Evolutionary conservation across 2,888 invertebrate species (phyloP).

Genomic region (Ischnus inquisitorius): DNA sequence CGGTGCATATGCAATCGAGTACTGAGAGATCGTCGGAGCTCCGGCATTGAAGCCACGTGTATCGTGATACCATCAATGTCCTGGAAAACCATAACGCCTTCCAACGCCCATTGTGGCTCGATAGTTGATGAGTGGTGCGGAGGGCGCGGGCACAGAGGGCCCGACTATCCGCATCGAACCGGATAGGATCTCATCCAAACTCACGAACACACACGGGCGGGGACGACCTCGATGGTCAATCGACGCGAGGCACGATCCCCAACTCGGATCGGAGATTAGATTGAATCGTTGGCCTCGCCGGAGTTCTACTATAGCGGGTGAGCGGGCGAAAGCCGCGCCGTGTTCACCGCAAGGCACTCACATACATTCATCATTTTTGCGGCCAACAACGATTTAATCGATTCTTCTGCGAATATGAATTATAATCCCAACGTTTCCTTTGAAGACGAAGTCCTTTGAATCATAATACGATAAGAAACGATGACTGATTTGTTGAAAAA

Average conservation of each 20-base stretch:
- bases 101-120: constrained; percentile 61
- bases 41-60: constrained; percentile 30
- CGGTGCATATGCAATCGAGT: constrained; percentile 38
- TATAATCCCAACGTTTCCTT: background rate
- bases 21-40: background rate
- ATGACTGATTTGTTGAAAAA: constrained; percentile 12
- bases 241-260: constrained; percentile 49
- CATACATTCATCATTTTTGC: constrained; percentile 41
- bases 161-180: constrained; percentile 40
- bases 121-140: constrained; percentile 67
- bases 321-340: constrained; percentile 18
- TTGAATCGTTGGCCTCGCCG: constrained; percentile 57
- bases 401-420: constrained; percentile 13
- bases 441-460: background rate
- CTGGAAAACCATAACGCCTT: constrained; percentile 61
- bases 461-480: background rate
- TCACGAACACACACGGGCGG: constrained; percentile 13
- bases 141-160: constrained; percentile 20
- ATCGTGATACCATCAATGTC: constrained; percentile 50
- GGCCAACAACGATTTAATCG: constrained; percentile 13
- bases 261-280: constrained; percentile 61
- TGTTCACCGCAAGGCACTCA: constrained; percentile 34
- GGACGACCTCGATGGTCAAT: constrained; percentile 61
- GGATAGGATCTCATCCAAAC: constrained; percentile 52
- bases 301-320: constrained; percentile 10